Base-by-base conservation (phyloP, 92 coral and sea anemone genomes). In the Diadumene lineata region DNA sequence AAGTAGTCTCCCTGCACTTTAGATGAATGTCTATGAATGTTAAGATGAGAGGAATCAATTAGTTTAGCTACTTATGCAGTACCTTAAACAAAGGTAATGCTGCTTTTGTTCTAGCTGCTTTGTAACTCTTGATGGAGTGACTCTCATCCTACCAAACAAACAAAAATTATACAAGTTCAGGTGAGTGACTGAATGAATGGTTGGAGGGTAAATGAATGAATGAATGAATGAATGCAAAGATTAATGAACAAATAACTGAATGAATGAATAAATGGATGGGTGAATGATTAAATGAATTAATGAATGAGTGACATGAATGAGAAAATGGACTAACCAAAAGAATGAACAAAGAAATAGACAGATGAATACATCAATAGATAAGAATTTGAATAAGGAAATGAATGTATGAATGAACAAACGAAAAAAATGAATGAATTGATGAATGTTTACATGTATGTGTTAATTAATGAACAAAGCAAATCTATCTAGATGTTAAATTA, bases 21-120 rank as follows among this genome's bases (percentile, higher is more conserved):
- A n/a, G n/a, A n/a, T n/a, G n/a, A n/a, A n/a, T n/a, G n/a, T n/a
- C n/a, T n/a, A n/a, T n/a, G n/a, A n/a, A n/a, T n/a, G n/a, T n/a
- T n/a, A n/a, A n/a, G n/a, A n/a, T n/a, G n/a, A n/a, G n/a, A n/a
- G n/a, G n/a, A n/a, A n/a, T n/a, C n/a, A n/a, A n/a, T n/a, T n/a
- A n/a, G n/a, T n/a, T n/a, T n/a, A n/a, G n/a, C n/a, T n/a, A n/a
- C n/a, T n/a, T n/a, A n/a, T n/a, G n/a, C n/a, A n/a, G 18, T 84
- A 94, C 98, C 98, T 94, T 92, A 21, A 94, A 68, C 17, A 94
- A 81, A 28, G 97, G 98, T 70, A 92, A 60, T 17, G 87, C 85
- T 44, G 85, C 89, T 60, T 92, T 90, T 29, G 98, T 89, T 68
- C 98, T 86, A 53, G 93, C 90, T 16, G 98, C 87, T 84, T 94